These are phyloP conservation scores for Horisme vitalbata DNA, from an alignment of 2,888 invertebrate species.

Conservation along the genomic window DNA sequence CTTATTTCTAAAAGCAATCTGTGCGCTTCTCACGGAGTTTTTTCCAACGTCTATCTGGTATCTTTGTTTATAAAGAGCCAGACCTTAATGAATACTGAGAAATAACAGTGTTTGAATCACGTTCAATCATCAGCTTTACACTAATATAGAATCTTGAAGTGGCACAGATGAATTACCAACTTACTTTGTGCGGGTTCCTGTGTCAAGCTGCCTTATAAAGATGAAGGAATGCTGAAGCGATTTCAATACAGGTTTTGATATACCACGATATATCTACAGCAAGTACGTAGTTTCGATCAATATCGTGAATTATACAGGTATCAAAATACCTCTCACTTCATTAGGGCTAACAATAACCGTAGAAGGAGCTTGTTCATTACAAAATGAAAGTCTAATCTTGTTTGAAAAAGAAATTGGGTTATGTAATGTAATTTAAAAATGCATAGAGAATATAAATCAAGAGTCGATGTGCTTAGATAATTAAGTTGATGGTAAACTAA, in stretches of 20 bases:
- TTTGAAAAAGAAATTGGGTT: slow-evolving; percentile 25
- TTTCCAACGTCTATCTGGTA: slow-evolving; percentile 16
- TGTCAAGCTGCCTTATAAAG: slow-evolving; percentile 52
- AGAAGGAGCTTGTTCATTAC: slow-evolving; percentile 14
- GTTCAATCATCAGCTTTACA: slow-evolving; percentile 13
- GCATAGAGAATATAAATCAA: slow-evolving; percentile 11
- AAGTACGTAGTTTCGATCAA: slow-evolving; percentile 58
- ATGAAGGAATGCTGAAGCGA: slow-evolving; percentile 57
- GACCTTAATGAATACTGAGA: slow-evolving; percentile 20
- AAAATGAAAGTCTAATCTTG: slow-evolving; percentile 24
- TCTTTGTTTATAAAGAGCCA: slow-evolving; percentile 20
- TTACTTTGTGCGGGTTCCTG: slow-evolving; percentile 32
- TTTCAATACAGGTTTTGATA: slow-evolving; percentile 54
- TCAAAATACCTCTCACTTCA: slow-evolving; percentile 59
- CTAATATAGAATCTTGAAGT: slow-evolving; percentile 24
- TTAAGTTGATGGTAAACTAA: not conserved
- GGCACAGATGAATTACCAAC: slow-evolving; percentile 25
- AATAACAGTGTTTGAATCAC: slow-evolving; percentile 19
- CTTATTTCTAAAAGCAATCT: slow-evolving; percentile 4
- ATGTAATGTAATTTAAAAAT: slow-evolving; percentile 23
- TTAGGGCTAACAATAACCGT: slow-evolving; percentile 46
- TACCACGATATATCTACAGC: slow-evolving; percentile 46
- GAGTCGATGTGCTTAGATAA: slow-evolving; percentile 1
- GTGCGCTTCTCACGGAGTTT: slow-evolving; percentile 10
- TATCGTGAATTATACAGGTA: slow-evolving; percentile 42